A percentile compares a stretch with the other conserved stretches of the same genome.
Evolutionary conservation across 2,888 invertebrate species (phyloP).

Genomic region (Aphodius granarius): DNA sequence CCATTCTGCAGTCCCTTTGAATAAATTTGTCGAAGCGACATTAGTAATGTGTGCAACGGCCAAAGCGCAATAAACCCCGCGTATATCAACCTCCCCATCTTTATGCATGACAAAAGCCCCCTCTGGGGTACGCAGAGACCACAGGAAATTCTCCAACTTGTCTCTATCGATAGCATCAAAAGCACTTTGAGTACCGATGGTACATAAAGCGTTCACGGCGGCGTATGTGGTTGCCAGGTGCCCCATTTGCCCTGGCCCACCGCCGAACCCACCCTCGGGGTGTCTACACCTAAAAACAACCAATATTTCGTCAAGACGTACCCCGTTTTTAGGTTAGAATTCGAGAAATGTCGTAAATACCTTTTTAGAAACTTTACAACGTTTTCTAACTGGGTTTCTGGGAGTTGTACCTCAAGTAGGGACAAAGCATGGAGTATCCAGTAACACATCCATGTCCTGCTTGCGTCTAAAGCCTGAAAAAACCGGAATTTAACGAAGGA

Average conservation of each 20-base stretch:
- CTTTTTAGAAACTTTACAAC: conserved; percentile 64
- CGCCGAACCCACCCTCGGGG: conserved; percentile 85
- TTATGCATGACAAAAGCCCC: conserved; percentile 92
- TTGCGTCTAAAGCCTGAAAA: conserved; percentile 80
- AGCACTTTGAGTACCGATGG: conserved; percentile 79
- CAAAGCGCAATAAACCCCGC: conserved; percentile 96
- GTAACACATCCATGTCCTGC: conserved; percentile 95
- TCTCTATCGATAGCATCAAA: conserved; percentile 82
- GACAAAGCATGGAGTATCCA: conserved; percentile 94
- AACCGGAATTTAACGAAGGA: not conserved
- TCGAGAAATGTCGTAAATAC: too few species aligned
- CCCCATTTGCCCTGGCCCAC: conserved; percentile 89
- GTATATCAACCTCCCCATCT: conserved; percentile 91
- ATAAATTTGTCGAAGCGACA: conserved; percentile 73
- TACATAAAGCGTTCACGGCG: conserved; percentile 90
- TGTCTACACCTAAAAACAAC: conserved; percentile 67
- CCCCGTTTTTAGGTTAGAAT: not conserved
- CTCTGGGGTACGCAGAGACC: conserved; percentile 74
- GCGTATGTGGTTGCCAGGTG: conserved; percentile 98
- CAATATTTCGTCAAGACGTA: too few species aligned
- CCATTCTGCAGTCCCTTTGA: conserved; percentile 90
- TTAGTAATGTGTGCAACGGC: conserved; percentile 87
- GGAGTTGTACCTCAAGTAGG: conserved; percentile 68
- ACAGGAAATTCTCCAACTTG: conserved; percentile 75
- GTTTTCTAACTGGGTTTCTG: conserved; percentile 58